Evolutionary conservation across 2,113 vertebrate species (phyloP).

Genomic region (Psittacara wagleri): DNA sequence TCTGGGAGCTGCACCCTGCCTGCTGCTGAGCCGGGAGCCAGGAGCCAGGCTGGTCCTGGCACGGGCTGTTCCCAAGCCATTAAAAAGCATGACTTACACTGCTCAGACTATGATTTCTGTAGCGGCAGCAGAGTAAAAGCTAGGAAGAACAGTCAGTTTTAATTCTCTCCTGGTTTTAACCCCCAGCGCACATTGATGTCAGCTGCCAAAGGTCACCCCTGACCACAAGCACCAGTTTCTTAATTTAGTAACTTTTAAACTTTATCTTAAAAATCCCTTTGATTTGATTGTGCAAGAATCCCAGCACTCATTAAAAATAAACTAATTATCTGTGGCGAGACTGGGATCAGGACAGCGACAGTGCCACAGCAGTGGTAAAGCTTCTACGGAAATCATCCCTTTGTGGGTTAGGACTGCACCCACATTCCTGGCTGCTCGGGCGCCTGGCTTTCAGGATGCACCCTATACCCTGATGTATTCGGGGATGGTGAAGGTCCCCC

Average conservation of each 20-base stretch:
- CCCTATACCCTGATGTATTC: neutral
- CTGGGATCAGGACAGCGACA: neutral
- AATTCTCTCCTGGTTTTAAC: neutral
- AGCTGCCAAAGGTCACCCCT: neutral
- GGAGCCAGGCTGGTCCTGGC: neutral
- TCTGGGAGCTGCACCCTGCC: neutral
- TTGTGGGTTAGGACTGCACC: neutral
- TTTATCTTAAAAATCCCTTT: conserved; percentile 46
- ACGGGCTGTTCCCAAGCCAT: neutral
- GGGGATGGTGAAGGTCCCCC: neutral
- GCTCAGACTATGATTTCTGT: accelerated
- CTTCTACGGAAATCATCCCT: neutral
- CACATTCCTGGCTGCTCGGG: neutral
- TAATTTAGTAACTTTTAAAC: conserved; percentile 27
- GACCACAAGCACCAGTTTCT: conserved; percentile 4
- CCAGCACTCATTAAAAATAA: conserved; percentile 52
- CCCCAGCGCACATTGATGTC: neutral
- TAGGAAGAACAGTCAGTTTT: neutral
- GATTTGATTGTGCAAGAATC: conserved; percentile 45
- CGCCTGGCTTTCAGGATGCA: neutral
- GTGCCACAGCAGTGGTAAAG: neutral
- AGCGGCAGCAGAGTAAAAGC: neutral
- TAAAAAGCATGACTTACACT: neutral
- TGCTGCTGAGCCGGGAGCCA: neutral
- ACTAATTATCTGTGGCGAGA: conserved; percentile 29